phyloP scores from a whole-genome alignment of 2,797 vertebrate genomes.

The Parotocinclus haroldoi region DNA sequence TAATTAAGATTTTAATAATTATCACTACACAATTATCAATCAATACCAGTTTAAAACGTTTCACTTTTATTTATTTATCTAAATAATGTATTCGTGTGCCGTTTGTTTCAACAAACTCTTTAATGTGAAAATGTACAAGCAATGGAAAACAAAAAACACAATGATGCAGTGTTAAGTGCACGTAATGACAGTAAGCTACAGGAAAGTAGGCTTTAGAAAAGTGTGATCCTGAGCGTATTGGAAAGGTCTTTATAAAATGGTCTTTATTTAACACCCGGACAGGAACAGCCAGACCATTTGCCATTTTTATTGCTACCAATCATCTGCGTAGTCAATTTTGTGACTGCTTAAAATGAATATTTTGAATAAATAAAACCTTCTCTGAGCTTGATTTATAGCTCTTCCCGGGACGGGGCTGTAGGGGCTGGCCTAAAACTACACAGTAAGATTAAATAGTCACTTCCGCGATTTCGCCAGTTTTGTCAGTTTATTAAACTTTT shows the following conservation, averaged over 20 bases:
- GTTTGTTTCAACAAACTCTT: too few species aligned
- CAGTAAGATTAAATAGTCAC: neutral
- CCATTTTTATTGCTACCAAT: constrained; percentile 20
- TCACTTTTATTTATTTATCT: too few species aligned
- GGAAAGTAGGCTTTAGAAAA: too few species aligned
- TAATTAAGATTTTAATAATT: too few species aligned
- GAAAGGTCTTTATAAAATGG: neutral
- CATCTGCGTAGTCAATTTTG: constrained; percentile 12
- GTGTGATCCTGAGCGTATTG: neutral
- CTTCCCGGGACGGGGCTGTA: neutral
- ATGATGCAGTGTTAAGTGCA: neutral
- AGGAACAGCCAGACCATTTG: constrained; percentile 15
- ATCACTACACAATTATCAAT: too few species aligned
- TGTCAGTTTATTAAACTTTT: neutral
- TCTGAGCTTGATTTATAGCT: neutral
- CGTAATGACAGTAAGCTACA: neutral
- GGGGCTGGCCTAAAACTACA: neutral
- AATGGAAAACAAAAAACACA: neutral
- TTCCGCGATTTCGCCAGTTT: neutral
- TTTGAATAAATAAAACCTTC: constrained; percentile 21
- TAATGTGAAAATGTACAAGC: neutral
- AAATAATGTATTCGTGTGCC: too few species aligned
- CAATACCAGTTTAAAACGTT: too few species aligned
- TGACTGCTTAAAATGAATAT: constrained; percentile 14
- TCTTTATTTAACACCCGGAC: neutral